Evolutionary conservation across 2,888 invertebrate genomes (phyloP).

Genomic region (Thecophora atra): DNA sequence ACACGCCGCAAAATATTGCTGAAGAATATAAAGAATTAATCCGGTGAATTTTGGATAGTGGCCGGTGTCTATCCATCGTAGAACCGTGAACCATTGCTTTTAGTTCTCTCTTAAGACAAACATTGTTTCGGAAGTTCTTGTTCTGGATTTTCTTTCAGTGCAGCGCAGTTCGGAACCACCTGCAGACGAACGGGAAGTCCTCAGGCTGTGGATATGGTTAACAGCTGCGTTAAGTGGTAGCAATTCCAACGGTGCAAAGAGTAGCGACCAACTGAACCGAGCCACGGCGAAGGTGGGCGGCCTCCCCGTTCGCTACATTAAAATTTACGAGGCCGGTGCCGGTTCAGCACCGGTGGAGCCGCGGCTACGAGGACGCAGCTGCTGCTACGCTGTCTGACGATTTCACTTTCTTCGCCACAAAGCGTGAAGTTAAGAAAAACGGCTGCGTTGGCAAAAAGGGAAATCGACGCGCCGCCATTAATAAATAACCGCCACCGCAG

Average conservation of each 20-base stretch:
- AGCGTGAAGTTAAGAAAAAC: slow-evolving; percentile 28
- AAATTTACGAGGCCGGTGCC: background rate
- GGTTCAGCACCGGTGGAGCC: background rate
- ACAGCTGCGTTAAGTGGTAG: slow-evolving; percentile 42
- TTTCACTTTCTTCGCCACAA: slow-evolving; percentile 56
- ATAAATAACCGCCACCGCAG: slow-evolving; percentile 49
- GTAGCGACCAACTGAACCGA: slow-evolving; percentile 21
- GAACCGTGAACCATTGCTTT: too few relatives aligned
- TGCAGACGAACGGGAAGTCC: background rate
- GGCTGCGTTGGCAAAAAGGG: slow-evolving; percentile 47
- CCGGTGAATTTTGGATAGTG: too few relatives aligned
- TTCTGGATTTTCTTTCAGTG: slow-evolving; percentile 9
- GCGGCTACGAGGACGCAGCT: slow-evolving; percentile 58
- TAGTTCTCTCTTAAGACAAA: too few relatives aligned
- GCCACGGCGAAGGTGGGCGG: slow-evolving; percentile 38
- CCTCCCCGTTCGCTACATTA: slow-evolving; percentile 1
- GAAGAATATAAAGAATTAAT: too few relatives aligned
- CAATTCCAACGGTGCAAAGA: slow-evolving; percentile 7
- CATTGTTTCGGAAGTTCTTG: background rate
- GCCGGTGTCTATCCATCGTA: too few relatives aligned
- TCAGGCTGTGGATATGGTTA: slow-evolving; percentile 17
- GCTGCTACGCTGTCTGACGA: slow-evolving; percentile 47
- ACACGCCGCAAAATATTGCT: too few relatives aligned
- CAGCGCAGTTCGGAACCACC: background rate
- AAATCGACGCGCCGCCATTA: slow-evolving; percentile 64